Evolutionary conservation across 2,888 invertebrate species (phyloP).

Genomic region (Trimorus sp.): DNA sequence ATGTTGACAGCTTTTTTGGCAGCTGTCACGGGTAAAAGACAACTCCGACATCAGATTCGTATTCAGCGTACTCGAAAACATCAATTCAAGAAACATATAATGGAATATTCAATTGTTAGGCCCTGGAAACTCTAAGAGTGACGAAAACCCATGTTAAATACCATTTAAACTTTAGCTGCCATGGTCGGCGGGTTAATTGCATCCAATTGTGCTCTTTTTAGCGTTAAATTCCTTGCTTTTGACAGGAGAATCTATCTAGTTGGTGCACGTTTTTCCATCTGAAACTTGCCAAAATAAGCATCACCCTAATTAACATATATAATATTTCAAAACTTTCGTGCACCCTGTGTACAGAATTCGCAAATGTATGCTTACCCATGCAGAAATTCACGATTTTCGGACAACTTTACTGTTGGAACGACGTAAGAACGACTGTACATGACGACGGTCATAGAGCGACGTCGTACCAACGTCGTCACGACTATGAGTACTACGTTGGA

Average conservation of each 20-base stretch:
- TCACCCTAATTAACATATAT: no score
- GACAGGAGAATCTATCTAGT: conserved; percentile 12
- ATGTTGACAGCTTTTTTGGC: conserved; percentile 15
- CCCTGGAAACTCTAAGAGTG: conserved; percentile 5
- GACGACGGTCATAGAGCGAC: no score
- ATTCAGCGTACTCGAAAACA: conserved; percentile 6
- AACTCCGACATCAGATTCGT: conserved; percentile 15
- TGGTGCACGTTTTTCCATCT: conserved; percentile 16
- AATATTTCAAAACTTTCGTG: no score
- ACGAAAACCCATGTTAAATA: conserved; percentile 1
- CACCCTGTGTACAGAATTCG: no score
- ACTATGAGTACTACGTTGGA: no score
- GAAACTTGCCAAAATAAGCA: conserved; percentile 21
- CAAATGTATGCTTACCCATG: no score
- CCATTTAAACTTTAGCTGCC: conserved; percentile 8
- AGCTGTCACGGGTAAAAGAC: conserved; percentile 6
- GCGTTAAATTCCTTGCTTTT: conserved; percentile 4
- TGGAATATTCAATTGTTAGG: conserved; percentile 12
- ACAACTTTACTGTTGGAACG: no score
- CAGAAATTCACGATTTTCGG: no score
- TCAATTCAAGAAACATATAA: conserved; percentile 13
- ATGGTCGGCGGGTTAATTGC: conserved; percentile 3
- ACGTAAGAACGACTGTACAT: no score
- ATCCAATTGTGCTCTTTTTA: conserved; percentile 16
- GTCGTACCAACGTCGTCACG: no score